Evolutionary conservation across 2,888 invertebrate genomes (phyloP), one percentile per base, ranked within the genome.

Genomic region (Tetragonula carbonaria): DNA sequence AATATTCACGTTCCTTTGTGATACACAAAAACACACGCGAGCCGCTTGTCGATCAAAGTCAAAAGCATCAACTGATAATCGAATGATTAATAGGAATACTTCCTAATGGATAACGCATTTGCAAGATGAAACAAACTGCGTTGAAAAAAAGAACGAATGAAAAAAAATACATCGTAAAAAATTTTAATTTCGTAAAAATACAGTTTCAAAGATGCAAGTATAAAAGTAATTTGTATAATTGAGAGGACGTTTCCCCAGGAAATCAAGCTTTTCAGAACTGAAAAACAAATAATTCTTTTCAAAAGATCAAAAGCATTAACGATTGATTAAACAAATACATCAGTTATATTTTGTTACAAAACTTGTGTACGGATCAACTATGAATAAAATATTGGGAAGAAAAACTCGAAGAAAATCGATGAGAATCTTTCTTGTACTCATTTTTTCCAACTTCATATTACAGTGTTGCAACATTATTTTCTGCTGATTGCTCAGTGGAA

Each of bases 21-120:
- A 33, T 6, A 21, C 6, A 2, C 14, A n/a, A 33, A 70, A 53
- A 21, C 73, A 38, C 70, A 14, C 53, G 4, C 33, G 53, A 33
- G 14, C 16, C 4, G 21, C 70, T 33, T 33, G n/a, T 33, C 33
- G 53, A 70, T 70, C 53, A 53, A 33, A 6, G 53, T 55, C 23
- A 6, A 4, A 0, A 33, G 55, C 21, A 53, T 33, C 55, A 0
- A n/a, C 53, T 55, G 70, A 70, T 70, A 55, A 55, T 53, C 33
- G n/a, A 55, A n/a, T 70, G 70, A 70, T 70, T 70, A 70, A 33
- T 70, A 33, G n/a, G 33, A 55, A 6, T 55, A 23, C 13, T n/a
- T 21, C 16, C 53, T 70, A 55, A 70, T 70, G 53, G 33, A 70
- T 23, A 14, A 67, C 67, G n/a, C 50, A 18, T 33, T 55, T 55